Evolutionary conservation across 2,888 invertebrate species (phyloP).

Genomic region (Amblyjoppa proteus): DNA sequence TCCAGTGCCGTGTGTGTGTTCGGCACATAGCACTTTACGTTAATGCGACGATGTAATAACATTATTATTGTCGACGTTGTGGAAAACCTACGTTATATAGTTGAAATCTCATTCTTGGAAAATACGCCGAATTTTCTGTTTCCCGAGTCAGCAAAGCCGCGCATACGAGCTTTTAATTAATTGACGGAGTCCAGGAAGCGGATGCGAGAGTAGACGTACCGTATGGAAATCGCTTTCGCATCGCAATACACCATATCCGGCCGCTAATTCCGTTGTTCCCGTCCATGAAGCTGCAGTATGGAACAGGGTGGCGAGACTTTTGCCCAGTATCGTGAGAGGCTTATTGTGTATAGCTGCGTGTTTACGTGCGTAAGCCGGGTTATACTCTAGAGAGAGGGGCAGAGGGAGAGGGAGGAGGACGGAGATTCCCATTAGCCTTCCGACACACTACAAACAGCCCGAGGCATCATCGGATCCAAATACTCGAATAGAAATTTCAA

Average conservation of each 20-base stretch:
- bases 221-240: not conserved
- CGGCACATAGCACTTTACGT: not conserved
- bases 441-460: conserved; percentile 9
- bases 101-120: not conserved
- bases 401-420: not conserved
- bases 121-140: not conserved
- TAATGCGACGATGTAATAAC: not conserved
- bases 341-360: conserved; percentile 17
- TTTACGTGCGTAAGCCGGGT: conserved; percentile 13
- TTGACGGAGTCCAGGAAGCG: conserved; percentile 4
- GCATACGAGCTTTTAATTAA: not conserved
- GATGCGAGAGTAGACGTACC: not conserved
- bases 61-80: not conserved
- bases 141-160: not conserved
- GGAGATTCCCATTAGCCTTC: conserved; percentile 1
- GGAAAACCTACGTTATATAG: not conserved
- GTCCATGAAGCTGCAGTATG: not conserved
- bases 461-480: conserved; percentile 1
- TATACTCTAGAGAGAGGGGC: not conserved
- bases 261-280: not conserved
- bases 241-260: conserved; percentile 1
- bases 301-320: not conserved
- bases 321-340: conserved; percentile 6
- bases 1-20: not conserved
- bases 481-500: not conserved